phyloP scores from a whole-genome alignment of 2,888 invertebrate species.

The Antheraea yamamai region DNA sequence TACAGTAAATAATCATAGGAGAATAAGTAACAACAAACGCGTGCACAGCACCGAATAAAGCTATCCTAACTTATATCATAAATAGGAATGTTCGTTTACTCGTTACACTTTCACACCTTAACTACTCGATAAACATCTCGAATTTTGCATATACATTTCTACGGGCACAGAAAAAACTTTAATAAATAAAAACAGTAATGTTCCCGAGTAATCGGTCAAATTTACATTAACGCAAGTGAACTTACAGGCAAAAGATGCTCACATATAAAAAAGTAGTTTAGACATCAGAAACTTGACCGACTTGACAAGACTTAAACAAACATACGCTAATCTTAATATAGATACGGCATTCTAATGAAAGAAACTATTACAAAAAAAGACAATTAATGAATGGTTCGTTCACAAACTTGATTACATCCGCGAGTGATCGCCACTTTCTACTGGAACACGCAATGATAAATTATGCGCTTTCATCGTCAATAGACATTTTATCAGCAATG shows the following conservation, averaged over 20 bases:
- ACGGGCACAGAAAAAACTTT: too few relatives aligned
- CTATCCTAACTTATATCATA: too few relatives aligned
- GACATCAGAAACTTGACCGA: neutral
- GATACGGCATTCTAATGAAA: neutral
- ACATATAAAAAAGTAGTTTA: neutral
- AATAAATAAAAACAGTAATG: too few relatives aligned
- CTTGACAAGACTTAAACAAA: neutral
- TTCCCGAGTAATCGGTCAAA: too few relatives aligned
- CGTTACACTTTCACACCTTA: too few relatives aligned
- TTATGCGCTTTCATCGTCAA: constrained; percentile 24
- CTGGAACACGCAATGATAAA: constrained; percentile 19
- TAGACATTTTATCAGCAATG: constrained; percentile 33
- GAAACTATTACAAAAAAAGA: neutral
- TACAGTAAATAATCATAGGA: too few relatives aligned
- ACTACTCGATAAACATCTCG: too few relatives aligned
- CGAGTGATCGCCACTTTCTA: constrained; percentile 20
- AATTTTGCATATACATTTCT: too few relatives aligned
- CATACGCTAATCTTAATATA: neutral
- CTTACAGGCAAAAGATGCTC: neutral
- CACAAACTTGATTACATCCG: constrained; percentile 21
- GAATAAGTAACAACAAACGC: too few relatives aligned
- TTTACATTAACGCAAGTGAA: neutral
- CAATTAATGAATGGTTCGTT: constrained; percentile 7
- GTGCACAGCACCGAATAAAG: too few relatives aligned
- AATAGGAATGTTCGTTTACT: too few relatives aligned